Conservation (phyloP, 2,888 invertebrate species). For the Drosophila leonis region DNA sequence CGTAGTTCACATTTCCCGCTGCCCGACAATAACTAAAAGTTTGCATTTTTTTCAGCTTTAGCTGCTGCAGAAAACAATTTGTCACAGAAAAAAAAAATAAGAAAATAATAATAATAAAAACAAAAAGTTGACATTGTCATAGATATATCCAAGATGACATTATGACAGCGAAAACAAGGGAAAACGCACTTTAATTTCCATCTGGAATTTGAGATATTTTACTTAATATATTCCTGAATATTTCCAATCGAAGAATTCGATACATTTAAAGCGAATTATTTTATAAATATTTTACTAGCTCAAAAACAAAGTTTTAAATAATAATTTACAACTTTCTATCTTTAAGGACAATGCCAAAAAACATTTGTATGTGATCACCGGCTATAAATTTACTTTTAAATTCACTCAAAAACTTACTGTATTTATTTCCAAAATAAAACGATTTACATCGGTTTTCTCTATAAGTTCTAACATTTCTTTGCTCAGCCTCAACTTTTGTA, state of each 20-base stretch:
- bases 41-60: constrained; percentile 38
- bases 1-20: constrained; percentile 13
- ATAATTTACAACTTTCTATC: not conserved
- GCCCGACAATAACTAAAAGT: constrained; percentile 22
- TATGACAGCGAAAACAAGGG: constrained; percentile 6
- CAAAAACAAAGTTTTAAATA: not conserved
- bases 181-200: constrained; percentile 9
- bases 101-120: constrained; percentile 6
- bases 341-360: not conserved
- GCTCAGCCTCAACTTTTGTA: not conserved
- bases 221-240: not conserved
- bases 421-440: not conserved
- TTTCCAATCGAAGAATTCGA: too few relatives aligned
- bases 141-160: constrained; percentile 21
- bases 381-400: not conserved
- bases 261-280: too few relatives aligned
- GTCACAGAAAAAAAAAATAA: constrained; percentile 44
- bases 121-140: constrained; percentile 45
- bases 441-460: not conserved
- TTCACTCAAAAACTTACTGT: not conserved
- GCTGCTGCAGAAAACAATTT: constrained; percentile 64
- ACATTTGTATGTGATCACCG: not conserved
- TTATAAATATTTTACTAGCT: too few relatives aligned
- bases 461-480: constrained; percentile 6
- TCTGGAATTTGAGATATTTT: not conserved